phyloP scores from a whole-genome alignment of 2,797 vertebrate species.

The Gymnothorax javanicus region DNA sequence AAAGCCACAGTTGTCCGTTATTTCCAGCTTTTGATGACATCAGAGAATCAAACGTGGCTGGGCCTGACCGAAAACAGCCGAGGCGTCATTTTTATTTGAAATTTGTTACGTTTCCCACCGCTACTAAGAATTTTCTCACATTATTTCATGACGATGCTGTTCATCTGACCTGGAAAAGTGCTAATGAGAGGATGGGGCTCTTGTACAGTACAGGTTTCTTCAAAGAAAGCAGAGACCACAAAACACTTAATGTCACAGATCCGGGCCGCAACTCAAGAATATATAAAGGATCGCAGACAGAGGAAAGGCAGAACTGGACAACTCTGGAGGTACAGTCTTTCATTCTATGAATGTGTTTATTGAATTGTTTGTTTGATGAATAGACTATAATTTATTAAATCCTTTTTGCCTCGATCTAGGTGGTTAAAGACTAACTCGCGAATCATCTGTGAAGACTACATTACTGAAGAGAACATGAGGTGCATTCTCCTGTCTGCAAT shows the following conservation, averaged over 20 bases:
- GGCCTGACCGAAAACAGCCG: not conserved
- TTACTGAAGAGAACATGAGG: not conserved
- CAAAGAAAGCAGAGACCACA: slow-evolving; percentile 1
- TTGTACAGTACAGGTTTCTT: not conserved
- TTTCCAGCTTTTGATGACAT: not conserved
- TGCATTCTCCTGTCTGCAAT: not conserved
- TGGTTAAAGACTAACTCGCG: not conserved
- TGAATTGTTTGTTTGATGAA: not conserved
- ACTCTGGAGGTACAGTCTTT: not conserved
- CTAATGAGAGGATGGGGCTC: not conserved
- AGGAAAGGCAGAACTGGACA: not conserved
- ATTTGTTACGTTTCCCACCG: not conserved
- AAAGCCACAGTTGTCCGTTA: not conserved
- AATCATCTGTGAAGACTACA: not conserved
- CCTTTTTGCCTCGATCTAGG: not conserved
- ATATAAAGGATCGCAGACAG: not conserved
- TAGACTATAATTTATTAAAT: not conserved
- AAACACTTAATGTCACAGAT: not conserved
- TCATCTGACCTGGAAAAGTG: not conserved
- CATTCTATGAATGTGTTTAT: not conserved
- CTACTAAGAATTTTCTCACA: not conserved
- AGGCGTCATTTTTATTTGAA: not conserved
- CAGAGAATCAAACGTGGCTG: not conserved
- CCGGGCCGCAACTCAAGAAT: not conserved
- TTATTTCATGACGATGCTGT: not conserved